Evolutionary conservation across 23 tunicate species (phyloP), one percentile per base, ranked within the genome.

Genomic region (Corella eumyota): DNA sequence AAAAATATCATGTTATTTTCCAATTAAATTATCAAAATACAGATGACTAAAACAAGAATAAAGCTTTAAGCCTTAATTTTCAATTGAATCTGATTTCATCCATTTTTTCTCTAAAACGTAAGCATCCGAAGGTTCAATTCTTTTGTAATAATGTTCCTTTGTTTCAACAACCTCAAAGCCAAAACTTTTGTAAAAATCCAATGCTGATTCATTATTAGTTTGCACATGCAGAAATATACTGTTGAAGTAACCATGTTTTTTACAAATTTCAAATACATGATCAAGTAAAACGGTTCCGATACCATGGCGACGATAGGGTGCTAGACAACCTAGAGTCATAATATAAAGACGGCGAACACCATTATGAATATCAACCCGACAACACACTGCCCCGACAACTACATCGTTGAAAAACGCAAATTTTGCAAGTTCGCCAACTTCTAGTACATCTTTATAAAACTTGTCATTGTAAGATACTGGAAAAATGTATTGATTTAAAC

Each of bases 401-500:
- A 88, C 78, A 67, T 88, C 96, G 79, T 88, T 88, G 59, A 88
- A 88, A 62, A 65, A 88, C 17, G 96, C 96, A 19, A 88, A 52
- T 73, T 88, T 88, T 29, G 96, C 86, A 25, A 88, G 55, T 4
- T 88, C 79, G 19, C 90, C 86, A 26, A 79, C 96, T 62, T 88
- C 96, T 53, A 78, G 50, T 25, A 88, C 96, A 73, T 88, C 96
- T 57, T 88, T 88, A 66, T 88, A 88, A 67, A 88, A 92, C 64
- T 83, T 92, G 66, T 92, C 92, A 67, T 92, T 92, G 67, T 92
- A 92, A 1, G 93, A 68, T 30, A 92, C 88, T 5, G 98, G 98
- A 51, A 92, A 71, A 25, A 92, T 83, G 65, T 76, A 73, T 67
- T 92, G 98, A 54, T 92, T 92, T 0, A 92, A 55, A 3, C 90